Conservation (phyloP, 2,113 vertebrate genomes). For the Brienomyrus brachyistius region DNA sequence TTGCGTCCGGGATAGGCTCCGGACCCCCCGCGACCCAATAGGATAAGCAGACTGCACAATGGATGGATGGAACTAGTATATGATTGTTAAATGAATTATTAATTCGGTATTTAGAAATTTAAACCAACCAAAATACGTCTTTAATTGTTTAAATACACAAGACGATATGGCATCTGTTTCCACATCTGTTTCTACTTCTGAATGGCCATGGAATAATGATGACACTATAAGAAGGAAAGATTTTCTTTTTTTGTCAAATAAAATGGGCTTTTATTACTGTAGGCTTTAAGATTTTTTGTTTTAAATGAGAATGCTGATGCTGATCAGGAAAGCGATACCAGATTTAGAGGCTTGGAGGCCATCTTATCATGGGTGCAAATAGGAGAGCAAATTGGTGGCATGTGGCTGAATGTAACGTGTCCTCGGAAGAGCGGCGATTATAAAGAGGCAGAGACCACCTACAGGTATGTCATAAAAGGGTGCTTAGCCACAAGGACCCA, state of each 20-base stretch:
- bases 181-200: neutral
- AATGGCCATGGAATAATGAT: neutral
- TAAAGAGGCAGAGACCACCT: neutral
- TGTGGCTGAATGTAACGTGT: neutral
- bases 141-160: neutral
- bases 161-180: neutral
- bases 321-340: neutral
- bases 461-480: neutral
- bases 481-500: neutral
- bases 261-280: neutral
- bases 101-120: neutral
- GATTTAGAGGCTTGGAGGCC: neutral
- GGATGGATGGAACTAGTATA: neutral
- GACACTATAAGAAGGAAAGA: neutral
- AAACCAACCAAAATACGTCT: neutral
- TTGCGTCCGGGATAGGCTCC: no score
- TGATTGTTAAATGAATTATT: neutral
- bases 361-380: neutral
- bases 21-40: no score
- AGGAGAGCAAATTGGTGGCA: neutral
- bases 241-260: neutral
- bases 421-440: neutral
- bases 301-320: neutral
- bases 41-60: no score
- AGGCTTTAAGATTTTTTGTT: neutral